These are phyloP conservation scores for Pangasius djambal DNA, from an alignment of 2,797 vertebrate species.

Conservation along the genomic window DNA sequence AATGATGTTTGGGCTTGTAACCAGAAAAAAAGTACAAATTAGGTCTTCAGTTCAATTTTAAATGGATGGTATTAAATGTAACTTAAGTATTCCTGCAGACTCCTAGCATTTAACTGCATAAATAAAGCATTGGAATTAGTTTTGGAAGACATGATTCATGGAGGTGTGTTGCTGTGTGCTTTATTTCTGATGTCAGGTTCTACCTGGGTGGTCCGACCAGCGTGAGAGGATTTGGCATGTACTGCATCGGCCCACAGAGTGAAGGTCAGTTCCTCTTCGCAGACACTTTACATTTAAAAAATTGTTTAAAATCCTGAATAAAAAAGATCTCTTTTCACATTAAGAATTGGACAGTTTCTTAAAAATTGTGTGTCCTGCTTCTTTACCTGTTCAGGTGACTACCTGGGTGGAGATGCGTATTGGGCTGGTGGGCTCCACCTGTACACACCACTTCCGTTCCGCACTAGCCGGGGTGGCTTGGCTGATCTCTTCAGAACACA, in stretches of 20 bases:
- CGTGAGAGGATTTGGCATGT: conserved; percentile 96
- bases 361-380: not conserved
- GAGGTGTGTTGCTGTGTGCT: not conserved
- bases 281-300: not conserved
- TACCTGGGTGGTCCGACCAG: conserved; percentile 96
- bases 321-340: not conserved
- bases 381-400: conserved; percentile 77
- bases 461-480: conserved; percentile 81
- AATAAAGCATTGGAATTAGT: not conserved
- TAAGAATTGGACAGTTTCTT: not conserved
- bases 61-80: not conserved
- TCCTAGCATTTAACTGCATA: not conserved
- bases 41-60: not conserved
- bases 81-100: not conserved
- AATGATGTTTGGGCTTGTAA: not conserved
- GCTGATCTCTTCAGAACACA: conserved; percentile 89
- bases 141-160: not conserved
- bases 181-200: conserved; percentile 77
- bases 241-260: conserved; percentile 95
- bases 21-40: not conserved
- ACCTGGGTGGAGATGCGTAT: conserved; percentile 85
- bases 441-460: conserved; percentile 86
- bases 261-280: conserved; percentile 80
- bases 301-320: not conserved
- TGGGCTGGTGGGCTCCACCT: conserved; percentile 87